Percentiles rank a stretch among this genome's conserved stretches.
These are phyloP conservation scores for Idaea aversata DNA, from an alignment of 2,888 invertebrate genomes.

Conservation along the genomic window DNA sequence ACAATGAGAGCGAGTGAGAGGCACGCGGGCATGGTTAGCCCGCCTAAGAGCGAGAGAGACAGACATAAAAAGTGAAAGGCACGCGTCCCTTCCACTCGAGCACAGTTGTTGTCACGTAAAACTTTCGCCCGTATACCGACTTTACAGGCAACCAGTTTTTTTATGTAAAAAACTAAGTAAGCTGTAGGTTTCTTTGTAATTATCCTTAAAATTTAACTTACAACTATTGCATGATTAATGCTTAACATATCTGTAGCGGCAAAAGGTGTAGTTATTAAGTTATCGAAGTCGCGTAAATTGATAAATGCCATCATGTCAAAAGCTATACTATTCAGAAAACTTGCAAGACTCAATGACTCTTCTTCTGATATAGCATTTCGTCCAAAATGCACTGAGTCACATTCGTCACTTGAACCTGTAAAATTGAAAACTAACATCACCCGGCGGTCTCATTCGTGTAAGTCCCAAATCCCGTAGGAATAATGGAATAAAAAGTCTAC, in stretches of 20 bases:
- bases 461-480: too few species aligned
- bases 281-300: slow-evolving; percentile 58
- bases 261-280: slow-evolving; percentile 59
- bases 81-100: too few species aligned
- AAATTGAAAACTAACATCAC: neutral
- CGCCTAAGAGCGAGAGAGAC: too few species aligned
- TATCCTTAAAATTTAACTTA: slow-evolving; percentile 32
- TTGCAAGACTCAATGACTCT: slow-evolving; percentile 53
- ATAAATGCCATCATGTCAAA: slow-evolving; percentile 55
- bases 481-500: too few species aligned
- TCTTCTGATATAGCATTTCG: slow-evolving; percentile 51
- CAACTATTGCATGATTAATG: slow-evolving; percentile 58
- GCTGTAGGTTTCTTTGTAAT: neutral
- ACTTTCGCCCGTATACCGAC: too few species aligned
- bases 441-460: too few species aligned
- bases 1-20: too few species aligned
- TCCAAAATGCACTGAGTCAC: slow-evolving; percentile 53
- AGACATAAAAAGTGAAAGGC: too few species aligned
- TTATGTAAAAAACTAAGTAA: too few species aligned
- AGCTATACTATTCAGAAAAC: slow-evolving; percentile 51
- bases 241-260: slow-evolving; percentile 34
- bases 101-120: too few species aligned
- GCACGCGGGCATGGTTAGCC: too few species aligned
- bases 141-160: too few species aligned
- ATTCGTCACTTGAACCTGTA: slow-evolving; percentile 41